Evolutionary conservation across 2,888 invertebrate genomes (phyloP).

Genomic region (Eupithecia centaureata): DNA sequence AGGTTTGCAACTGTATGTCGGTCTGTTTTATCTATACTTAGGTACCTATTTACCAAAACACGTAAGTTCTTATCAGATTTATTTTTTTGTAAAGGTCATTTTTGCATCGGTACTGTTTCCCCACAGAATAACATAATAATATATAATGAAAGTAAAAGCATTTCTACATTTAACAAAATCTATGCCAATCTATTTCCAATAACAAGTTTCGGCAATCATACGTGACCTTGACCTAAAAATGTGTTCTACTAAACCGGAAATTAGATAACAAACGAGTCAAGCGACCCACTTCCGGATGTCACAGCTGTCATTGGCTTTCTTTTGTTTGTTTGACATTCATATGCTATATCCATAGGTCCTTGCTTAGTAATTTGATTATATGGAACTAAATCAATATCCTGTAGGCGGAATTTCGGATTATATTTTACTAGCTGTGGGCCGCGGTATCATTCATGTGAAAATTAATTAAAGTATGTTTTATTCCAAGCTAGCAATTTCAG

Average conservation of each 20-base stretch:
- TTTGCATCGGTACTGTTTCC: too few species aligned
- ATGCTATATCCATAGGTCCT: slow-evolving; percentile 37
- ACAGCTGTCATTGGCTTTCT: slow-evolving; percentile 70
- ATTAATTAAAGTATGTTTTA: too few species aligned
- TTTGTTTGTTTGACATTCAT: slow-evolving; percentile 46
- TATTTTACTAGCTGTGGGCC: too few species aligned
- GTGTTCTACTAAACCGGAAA: slow-evolving; percentile 59
- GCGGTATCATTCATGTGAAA: too few species aligned
- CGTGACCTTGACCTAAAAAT: slow-evolving; percentile 63
- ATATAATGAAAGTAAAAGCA: neutral
- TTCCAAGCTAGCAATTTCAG: too few species aligned
- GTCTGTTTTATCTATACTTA: too few species aligned
- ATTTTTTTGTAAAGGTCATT: too few species aligned
- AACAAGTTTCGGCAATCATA: slow-evolving; percentile 10
- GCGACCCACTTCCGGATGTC: slow-evolving; percentile 67
- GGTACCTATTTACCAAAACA: too few species aligned
- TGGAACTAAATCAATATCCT: slow-evolving; percentile 42
- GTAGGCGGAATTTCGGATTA: slow-evolving; percentile 27
- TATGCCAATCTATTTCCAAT: neutral
- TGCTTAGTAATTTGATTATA: slow-evolving; percentile 38
- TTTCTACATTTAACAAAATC: neutral
- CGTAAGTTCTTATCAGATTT: too few species aligned
- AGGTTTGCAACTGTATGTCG: too few species aligned
- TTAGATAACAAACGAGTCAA: slow-evolving; percentile 44
- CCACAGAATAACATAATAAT: too few species aligned